These are phyloP conservation scores for Etheostoma cragini DNA, from an alignment of 2,113 vertebrate species.

Conservation along the genomic window DNA sequence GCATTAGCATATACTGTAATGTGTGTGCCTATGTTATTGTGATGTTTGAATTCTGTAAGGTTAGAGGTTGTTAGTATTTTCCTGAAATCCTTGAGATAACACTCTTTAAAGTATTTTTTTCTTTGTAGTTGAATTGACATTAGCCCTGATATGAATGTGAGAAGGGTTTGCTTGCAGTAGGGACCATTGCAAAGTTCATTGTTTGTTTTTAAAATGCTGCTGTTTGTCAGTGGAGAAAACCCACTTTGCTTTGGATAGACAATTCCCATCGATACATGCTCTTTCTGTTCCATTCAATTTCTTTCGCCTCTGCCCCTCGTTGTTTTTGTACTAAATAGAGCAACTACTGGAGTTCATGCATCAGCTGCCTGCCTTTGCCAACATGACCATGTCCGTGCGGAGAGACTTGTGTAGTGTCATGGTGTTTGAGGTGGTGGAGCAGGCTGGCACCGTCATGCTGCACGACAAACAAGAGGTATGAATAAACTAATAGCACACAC, in stretches of 20 bases:
- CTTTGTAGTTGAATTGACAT: not conserved
- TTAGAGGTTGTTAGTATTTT: not conserved
- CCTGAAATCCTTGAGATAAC: not conserved
- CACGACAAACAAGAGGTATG: slow-evolving; percentile 93
- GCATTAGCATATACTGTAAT: not conserved
- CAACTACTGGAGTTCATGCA: slow-evolving; percentile 98
- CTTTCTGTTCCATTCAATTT: not conserved
- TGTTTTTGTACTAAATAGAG: slow-evolving; percentile 80
- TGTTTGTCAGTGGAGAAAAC: slow-evolving; percentile 8
- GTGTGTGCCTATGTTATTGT: not conserved
- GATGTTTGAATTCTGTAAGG: not conserved
- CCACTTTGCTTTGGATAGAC: not conserved
- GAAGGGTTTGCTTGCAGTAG: not conserved
- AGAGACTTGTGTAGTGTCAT: slow-evolving; percentile 96
- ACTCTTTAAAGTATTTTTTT: not conserved
- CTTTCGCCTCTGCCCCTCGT: not conserved
- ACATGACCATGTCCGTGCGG: slow-evolving; percentile 99
- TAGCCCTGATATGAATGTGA: not conserved
- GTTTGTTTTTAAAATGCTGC: slow-evolving; percentile 5
- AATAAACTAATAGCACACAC: not conserved
- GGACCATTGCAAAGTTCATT: slow-evolving; percentile 15
- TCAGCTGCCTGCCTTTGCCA: slow-evolving; percentile 96
- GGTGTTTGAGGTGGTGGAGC: slow-evolving; percentile 97
- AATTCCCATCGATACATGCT: not conserved
- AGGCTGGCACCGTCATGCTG: slow-evolving; percentile 91